These are phyloP conservation scores for Tetramorium parvispinum DNA, from an alignment of 1,140 invertebrate species.

Conservation along the genomic window DNA sequence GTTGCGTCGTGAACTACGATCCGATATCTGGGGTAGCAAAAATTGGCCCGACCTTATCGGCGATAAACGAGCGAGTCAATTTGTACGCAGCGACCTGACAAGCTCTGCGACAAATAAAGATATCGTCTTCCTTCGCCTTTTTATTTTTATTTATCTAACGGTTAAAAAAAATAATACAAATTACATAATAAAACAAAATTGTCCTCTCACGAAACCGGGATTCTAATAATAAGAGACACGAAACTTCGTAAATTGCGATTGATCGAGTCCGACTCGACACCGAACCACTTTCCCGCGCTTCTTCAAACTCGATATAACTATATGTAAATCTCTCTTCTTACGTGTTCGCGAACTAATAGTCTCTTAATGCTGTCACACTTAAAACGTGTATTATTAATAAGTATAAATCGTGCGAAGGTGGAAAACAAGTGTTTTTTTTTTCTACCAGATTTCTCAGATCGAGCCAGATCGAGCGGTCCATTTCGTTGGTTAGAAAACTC, in stretches of 20 bases:
- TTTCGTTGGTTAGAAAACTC: not conserved
- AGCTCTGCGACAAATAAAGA: slow-evolving; percentile 23
- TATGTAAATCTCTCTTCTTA: slow-evolving; percentile 29
- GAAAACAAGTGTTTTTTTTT: not conserved
- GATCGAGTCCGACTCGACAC: not conserved
- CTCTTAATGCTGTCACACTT: slow-evolving; percentile 19
- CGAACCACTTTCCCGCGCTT: not conserved
- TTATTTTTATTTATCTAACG: not conserved
- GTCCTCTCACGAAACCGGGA: not conserved
- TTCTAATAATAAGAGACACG: slow-evolving; percentile 23
- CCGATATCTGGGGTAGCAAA: slow-evolving; percentile 14
- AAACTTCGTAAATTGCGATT: not conserved
- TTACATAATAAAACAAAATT: not conserved
- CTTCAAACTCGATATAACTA: slow-evolving; percentile 22
- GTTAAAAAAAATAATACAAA: not conserved
- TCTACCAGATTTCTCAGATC: not conserved
- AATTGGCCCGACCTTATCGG: slow-evolving; percentile 8
- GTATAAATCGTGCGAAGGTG: not conserved
- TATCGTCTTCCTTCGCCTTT: not conserved
- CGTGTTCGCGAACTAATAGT: not conserved
- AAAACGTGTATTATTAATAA: slow-evolving; percentile 27
- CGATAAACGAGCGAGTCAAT: slow-evolving; percentile 27
- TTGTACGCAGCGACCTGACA: not conserved
- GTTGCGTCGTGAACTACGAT: slow-evolving; percentile 23
- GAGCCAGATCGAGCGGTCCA: too few species aligned